These are phyloP conservation scores for Pachyseris speciosa DNA, from an alignment of 64 coral and sea anemone genomes.

Conservation along the genomic window DNA sequence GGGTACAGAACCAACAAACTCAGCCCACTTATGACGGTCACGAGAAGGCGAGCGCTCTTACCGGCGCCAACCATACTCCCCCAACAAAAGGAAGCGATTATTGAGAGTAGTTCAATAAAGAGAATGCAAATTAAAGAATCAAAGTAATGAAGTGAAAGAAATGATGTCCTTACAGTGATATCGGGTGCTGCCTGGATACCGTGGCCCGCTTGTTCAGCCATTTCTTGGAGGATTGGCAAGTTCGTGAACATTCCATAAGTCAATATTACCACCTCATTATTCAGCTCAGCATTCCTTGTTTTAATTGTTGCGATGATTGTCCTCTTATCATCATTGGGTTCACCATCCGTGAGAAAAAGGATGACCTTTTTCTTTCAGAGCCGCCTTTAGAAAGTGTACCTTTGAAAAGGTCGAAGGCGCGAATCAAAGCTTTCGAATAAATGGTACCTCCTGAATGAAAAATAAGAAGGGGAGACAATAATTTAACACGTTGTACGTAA, in stretches of 20 bases:
- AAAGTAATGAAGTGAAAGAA: too few relatives aligned
- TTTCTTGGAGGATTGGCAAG: background rate
- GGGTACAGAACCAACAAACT: too few relatives aligned
- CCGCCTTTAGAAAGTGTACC: background rate
- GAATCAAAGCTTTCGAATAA: slow-evolving; percentile 24
- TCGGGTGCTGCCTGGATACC: background rate
- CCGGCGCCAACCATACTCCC: too few relatives aligned
- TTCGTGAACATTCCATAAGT: slow-evolving; percentile 48
- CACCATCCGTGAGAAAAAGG: slow-evolving; percentile 55
- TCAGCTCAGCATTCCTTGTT: slow-evolving; percentile 36
- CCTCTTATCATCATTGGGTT: background rate
- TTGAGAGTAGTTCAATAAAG: too few relatives aligned
- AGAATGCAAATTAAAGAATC: too few relatives aligned
- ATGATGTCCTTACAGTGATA: slow-evolving; percentile 27
- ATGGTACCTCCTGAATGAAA: slow-evolving; percentile 6
- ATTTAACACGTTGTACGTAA: background rate
- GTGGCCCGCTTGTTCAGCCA: slow-evolving; percentile 22
- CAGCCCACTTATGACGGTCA: too few relatives aligned
- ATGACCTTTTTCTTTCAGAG: slow-evolving; percentile 43
- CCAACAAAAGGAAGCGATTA: too few relatives aligned
- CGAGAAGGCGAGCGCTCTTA: too few relatives aligned
- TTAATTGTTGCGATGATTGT: slow-evolving; percentile 7
- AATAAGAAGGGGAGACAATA: background rate
- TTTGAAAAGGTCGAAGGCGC: slow-evolving; percentile 45
- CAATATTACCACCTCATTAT: slow-evolving; percentile 39